Conservation (phyloP, 2,113 vertebrate genomes). For the Neoarius graeffei region DNA sequence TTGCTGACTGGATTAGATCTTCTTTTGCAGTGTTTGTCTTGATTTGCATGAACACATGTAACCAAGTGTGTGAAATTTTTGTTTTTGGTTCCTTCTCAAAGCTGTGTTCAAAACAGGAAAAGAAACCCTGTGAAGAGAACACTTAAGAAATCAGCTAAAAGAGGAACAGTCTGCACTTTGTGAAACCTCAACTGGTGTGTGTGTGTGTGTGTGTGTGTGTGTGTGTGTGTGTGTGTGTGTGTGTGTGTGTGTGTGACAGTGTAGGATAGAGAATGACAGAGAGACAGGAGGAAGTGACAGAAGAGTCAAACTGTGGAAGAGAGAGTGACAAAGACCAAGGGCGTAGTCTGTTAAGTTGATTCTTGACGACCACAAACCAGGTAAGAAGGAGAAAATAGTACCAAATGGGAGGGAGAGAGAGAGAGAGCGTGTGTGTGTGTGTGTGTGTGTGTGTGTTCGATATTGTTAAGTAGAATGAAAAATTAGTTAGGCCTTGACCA, state of each 20-base stretch:
- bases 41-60: not conserved
- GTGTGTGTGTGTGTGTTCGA: not conserved
- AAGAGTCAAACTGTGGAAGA: constrained; percentile 25
- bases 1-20: not conserved
- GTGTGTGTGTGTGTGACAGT: constrained; percentile 7
- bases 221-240: constrained; percentile 9
- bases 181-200: constrained; percentile 32
- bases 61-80: not conserved
- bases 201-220: constrained; percentile 21
- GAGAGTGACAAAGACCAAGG: constrained; percentile 41
- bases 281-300: constrained; percentile 50
- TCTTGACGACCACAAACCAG: constrained; percentile 45
- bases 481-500: constrained; percentile 13
- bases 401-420: not conserved
- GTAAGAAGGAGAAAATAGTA: constrained; percentile 45
- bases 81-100: not conserved
- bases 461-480: not conserved
- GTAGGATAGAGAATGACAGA: constrained; percentile 28
- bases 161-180: constrained; percentile 36
- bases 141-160: constrained; percentile 46
- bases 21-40: not conserved
- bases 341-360: constrained; percentile 44
- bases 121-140: constrained; percentile 40
- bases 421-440: constrained; percentile 1
- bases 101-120: constrained; percentile 34